Evolutionary conservation across 2,888 invertebrate genomes (phyloP), one percentile per base, ranked within the genome.

Genomic region (Morpho achilles): DNA sequence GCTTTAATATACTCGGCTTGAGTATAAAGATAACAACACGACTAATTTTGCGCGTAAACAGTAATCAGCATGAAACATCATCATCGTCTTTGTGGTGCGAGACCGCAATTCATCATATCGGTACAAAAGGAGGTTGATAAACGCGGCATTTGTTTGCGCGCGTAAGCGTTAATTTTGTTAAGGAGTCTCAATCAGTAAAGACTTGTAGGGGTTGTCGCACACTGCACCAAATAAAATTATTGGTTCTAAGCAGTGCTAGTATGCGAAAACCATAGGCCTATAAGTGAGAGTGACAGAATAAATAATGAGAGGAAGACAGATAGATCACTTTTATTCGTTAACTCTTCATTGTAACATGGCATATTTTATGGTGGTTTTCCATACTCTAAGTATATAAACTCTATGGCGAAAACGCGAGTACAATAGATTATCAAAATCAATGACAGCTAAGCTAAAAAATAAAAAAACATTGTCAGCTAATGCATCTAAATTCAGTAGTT

Each of bases 81-180:
- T 81, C 83, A 81, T 76, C 80, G 82, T 81, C 85, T 86, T 80
- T 79, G 79, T 74, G 72, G 70, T 79, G 77, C 79, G 76, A 73
- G 72, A 83, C 86, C 87, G 84, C 89, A 87, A 88, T 88, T 84
- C 87, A 87, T 88, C 88, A 89, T 84, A 85, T 80, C 78, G 77
- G 79, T 76, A 89, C 89, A 89, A 89, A 87, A 87, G 84, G 77
- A 77, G 78, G 74, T 73, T 77, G 79, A 81, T 80, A 82, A 84
- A 79, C 77, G 76, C 74, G 77, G 66, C 75, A 74, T 75, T 77
- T 87, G 87, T 84, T 84, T 86, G 87, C 83, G 84, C 83, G 85
- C 79, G 80, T 81, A 79, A 79, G 78, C 82, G 87, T 80, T 87
- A 90, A 89, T 89, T 87, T 85, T 80, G 86, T 90, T 87, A 88